A percentile compares a stretch with the other conserved stretches of the same genome.
Evolutionary conservation across 30 jellyfish, hydroid and myxozoan genomes (phyloP).

Genomic region (Cassiopea xamachana): DNA sequence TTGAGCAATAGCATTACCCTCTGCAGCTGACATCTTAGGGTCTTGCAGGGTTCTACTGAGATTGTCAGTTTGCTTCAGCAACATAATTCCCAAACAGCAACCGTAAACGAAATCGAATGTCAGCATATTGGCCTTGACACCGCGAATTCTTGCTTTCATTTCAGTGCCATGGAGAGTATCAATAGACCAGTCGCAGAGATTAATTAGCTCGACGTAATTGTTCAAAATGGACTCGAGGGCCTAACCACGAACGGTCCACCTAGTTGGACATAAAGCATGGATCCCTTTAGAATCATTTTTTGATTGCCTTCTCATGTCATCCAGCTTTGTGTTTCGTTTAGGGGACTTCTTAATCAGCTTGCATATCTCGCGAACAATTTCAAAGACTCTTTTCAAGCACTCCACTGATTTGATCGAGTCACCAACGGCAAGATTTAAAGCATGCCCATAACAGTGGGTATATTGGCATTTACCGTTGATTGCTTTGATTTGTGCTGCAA

Average conservation of each 20-base stretch:
- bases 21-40: slow-evolving; percentile 23
- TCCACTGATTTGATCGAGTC: slow-evolving; percentile 59
- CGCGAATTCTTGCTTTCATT: slow-evolving; percentile 24
- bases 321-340: slow-evolving; percentile 49
- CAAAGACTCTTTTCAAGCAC: slow-evolving; percentile 64
- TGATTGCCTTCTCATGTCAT: slow-evolving; percentile 42
- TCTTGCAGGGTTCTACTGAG: slow-evolving; percentile 36
- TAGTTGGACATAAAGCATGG: slow-evolving; percentile 34
- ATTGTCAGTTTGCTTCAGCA: slow-evolving; percentile 25
- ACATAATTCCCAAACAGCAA: slow-evolving; percentile 31
- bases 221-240: slow-evolving; percentile 30
- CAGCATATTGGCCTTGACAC: slow-evolving; percentile 30
- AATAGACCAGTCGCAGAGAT: too few relatives aligned
- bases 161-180: slow-evolving; percentile 31
- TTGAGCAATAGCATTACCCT: slow-evolving; percentile 34
- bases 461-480: slow-evolving; percentile 66
- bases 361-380: slow-evolving; percentile 55
- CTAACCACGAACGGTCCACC: slow-evolving; percentile 39
- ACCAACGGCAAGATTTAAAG: slow-evolving; percentile 73
- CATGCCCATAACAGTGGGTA: slow-evolving; percentile 63
- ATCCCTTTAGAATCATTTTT: slow-evolving; percentile 60
- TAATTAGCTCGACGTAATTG: slow-evolving; percentile 39
- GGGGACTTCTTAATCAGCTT: slow-evolving; percentile 31
- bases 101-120: slow-evolving; percentile 23
- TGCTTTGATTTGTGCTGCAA: slow-evolving; percentile 62